These are phyloP conservation scores for Tichodroma muraria DNA, from an alignment of 2,113 vertebrate species.

Conservation along the genomic window DNA sequence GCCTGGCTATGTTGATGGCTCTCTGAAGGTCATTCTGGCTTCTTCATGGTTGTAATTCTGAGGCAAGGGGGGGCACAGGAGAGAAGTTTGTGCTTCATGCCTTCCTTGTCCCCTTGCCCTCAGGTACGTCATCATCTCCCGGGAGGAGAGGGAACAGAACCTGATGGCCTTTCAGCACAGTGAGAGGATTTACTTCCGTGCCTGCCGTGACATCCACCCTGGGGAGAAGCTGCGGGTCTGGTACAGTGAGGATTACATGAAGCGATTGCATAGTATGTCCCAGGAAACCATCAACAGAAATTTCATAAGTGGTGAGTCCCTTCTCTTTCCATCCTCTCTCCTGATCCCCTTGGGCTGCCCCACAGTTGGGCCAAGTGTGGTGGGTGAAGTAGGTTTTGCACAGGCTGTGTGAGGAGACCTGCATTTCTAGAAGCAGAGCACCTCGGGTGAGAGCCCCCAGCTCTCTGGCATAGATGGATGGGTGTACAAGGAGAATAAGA, in stretches of 20 bases:
- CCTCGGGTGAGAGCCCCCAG: not conserved
- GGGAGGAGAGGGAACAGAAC: constrained; percentile 86
- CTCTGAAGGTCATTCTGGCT: constrained; percentile 19
- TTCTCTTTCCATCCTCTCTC: not conserved
- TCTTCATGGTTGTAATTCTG: not conserved
- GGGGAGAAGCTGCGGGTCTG: constrained; percentile 89
- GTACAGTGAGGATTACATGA: constrained; percentile 93
- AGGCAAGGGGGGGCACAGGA: not conserved
- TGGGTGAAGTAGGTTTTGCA: not conserved
- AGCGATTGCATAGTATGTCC: constrained; percentile 82
- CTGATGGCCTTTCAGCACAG: constrained; percentile 89
- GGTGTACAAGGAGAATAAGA: not conserved
- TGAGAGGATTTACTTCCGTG: constrained; percentile 86
- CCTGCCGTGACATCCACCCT: constrained; percentile 76
- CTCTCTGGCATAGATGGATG: not conserved
- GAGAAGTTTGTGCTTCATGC: not conserved
- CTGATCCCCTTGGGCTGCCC: not conserved
- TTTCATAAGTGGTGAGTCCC: constrained; percentile 80
- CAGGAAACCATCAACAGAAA: constrained; percentile 84
- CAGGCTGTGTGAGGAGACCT: not conserved
- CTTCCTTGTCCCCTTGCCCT: not conserved
- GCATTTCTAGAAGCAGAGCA: not conserved
- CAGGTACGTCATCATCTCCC: constrained; percentile 88
- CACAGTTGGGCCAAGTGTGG: not conserved
- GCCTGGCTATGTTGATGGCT: not conserved